Evolutionary conservation across 2,797 vertebrate species (phyloP).

Genomic region (Pachyuromys duprasi): DNA sequence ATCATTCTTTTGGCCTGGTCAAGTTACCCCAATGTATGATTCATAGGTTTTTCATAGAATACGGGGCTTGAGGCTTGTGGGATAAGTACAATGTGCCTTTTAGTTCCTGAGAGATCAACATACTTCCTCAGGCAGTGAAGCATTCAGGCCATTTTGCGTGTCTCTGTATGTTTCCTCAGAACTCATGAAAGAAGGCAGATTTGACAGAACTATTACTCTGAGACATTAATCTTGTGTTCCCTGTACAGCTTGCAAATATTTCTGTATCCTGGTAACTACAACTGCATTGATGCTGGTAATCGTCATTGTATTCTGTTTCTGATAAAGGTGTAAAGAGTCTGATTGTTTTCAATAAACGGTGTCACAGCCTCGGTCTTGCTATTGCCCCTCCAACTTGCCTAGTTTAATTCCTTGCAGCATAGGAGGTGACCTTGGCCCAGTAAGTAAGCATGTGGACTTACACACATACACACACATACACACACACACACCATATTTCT

Average conservation of each 20-base stretch:
- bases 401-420: not conserved
- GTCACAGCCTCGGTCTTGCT: not conserved
- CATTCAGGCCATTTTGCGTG: not conserved
- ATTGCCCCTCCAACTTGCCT: not conserved
- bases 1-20: not conserved
- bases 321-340: not conserved
- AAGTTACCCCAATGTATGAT: not conserved
- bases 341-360: not conserved
- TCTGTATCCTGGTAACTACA: not conserved
- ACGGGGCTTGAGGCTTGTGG: too few relatives aligned
- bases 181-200: not conserved
- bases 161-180: not conserved
- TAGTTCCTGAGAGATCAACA: not conserved
- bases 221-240: not conserved
- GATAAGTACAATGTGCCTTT: not conserved
- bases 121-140: not conserved
- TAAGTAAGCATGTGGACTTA: not conserved
- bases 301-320: not conserved
- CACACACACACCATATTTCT: too few relatives aligned
- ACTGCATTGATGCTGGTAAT: not conserved
- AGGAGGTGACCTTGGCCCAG: not conserved
- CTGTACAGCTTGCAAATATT: not conserved
- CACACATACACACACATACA: too few relatives aligned
- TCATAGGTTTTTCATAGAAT: not conserved
- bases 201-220: not conserved